Percentiles rank a stretch among this genome's conserved stretches.
Conservation (phyloP, 2,113 vertebrate genomes). For the Phyllostomus discolor region DNA sequence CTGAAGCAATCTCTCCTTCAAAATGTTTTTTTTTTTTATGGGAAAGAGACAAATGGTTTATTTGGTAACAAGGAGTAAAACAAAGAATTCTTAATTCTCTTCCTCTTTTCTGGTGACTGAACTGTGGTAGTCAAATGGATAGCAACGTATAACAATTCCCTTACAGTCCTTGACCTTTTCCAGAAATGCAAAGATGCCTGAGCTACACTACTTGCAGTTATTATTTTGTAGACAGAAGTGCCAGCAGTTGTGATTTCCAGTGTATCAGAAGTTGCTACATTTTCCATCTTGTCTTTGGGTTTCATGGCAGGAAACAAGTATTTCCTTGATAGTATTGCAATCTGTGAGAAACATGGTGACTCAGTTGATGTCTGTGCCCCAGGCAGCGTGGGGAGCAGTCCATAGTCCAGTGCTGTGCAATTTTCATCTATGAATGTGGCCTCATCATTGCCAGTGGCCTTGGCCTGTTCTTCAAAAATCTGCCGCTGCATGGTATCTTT, state of each 20-base stretch:
- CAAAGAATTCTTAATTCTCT: slow-evolving; percentile 19
- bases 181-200: slow-evolving; percentile 48
- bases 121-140: not conserved
- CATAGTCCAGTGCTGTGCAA: slow-evolving; percentile 25
- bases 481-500: slow-evolving; percentile 93
- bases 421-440: slow-evolving; percentile 95
- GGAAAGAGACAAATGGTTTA: slow-evolving; percentile 55
- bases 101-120: not conserved
- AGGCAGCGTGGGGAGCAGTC: slow-evolving; percentile 95
- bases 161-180: not conserved
- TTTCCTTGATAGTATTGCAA: slow-evolving; percentile 98
- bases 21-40: not conserved
- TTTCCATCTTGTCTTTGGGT: slow-evolving; percentile 89
- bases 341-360: slow-evolving; percentile 96
- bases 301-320: slow-evolving; percentile 98
- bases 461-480: slow-evolving; percentile 97
- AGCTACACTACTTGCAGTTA: not conserved
- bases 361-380: slow-evolving; percentile 97
- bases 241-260: slow-evolving; percentile 72
- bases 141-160: not conserved
- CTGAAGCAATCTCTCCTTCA: not conserved
- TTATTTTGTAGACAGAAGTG: slow-evolving; percentile 36
- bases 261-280: not conserved
- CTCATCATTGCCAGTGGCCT: slow-evolving; percentile 96
- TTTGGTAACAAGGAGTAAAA: slow-evolving; percentile 63